Base-by-base conservation (phyloP, 2,888 invertebrate species). In the Lithosia quadra region DNA sequence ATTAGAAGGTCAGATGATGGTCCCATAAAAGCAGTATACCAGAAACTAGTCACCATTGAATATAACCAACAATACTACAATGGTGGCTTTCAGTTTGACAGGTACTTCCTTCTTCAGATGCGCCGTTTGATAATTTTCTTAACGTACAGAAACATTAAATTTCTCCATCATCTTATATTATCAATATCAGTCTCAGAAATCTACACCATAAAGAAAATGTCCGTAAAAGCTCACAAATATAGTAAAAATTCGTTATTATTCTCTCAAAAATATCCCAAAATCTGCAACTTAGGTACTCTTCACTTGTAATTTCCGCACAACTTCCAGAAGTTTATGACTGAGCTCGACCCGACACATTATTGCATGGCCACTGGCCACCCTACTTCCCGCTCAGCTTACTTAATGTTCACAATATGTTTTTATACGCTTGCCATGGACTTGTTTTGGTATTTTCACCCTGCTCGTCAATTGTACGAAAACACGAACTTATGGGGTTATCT, bases 401-500 rank as follows among this genome's bases (percentile, higher is more conserved):
- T 78, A 78, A 79, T 77, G 81, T 71, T 67, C 64, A 65, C 79
- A 79, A 79, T 80, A 79, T 79, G 81, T 81, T 81, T 78, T 80
- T 78, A 80, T 80, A 64, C 71, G 67, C 73, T 69, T 56, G 58
- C 72, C 75, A 74, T 72, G 72, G 73, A 80, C 79, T 76, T 79
- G 79, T 79, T 79, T 79, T 74, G 69, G 71, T 70, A 63, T 60
- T 65, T 24, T 56, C 72, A 72, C 73, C 74, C 78, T 56, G 36
- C 71, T 71, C 63, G 70, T 58, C 72, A 71, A 78, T 80, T 79
- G 74, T 76, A 69, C 64, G 65, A 58, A 62, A 36, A 66, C 61
- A 62, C 39, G 39, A 69, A 69, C 64, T 75, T 68, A 69, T 43
- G 57, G 43, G 49, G 69, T 69, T 69, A 72, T 76, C 64, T 63